Conservation (phyloP, 2,888 invertebrate species). For the Coecobrya sp. region DNA sequence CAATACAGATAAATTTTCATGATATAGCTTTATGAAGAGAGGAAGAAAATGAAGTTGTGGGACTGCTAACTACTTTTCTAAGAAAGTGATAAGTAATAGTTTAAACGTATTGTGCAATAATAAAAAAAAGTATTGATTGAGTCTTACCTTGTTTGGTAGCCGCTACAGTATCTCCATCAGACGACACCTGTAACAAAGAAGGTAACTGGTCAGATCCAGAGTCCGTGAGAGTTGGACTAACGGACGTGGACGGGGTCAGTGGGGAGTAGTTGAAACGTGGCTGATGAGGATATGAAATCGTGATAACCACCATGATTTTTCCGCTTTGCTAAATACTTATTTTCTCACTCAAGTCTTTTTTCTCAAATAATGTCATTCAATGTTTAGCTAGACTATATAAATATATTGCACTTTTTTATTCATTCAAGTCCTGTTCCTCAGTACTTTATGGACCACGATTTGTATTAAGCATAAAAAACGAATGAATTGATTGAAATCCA, state of each 20-base stretch:
- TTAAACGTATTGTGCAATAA: not conserved
- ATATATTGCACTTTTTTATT: too few relatives aligned
- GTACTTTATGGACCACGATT: too few relatives aligned
- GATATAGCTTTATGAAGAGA: not conserved
- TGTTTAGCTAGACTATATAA: too few relatives aligned
- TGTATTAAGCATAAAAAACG: too few relatives aligned
- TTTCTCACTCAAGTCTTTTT: not conserved
- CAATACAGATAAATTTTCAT: not conserved
- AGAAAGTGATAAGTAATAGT: not conserved
- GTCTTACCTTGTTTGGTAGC: conserved; percentile 86
- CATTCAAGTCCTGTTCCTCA: too few relatives aligned
- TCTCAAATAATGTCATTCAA: not conserved
- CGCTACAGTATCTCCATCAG: conserved; percentile 86
- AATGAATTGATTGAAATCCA: too few relatives aligned
- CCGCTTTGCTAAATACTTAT: conserved; percentile 21
- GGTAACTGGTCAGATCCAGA: conserved; percentile 86
- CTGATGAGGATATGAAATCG: conserved; percentile 86
- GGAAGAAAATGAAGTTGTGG: not conserved
- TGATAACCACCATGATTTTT: conserved; percentile 86
- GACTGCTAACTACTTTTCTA: not conserved
- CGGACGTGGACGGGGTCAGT: conserved; percentile 86
- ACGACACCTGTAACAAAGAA: conserved; percentile 86
- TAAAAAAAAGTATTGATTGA: not conserved
- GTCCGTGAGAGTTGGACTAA: conserved; percentile 86
- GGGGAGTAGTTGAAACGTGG: conserved; percentile 85